Percentiles rank a stretch among this genome's conserved stretches.
Conservation (phyloP, 2,888 invertebrate genomes). For the Drymonia ruficornis region DNA sequence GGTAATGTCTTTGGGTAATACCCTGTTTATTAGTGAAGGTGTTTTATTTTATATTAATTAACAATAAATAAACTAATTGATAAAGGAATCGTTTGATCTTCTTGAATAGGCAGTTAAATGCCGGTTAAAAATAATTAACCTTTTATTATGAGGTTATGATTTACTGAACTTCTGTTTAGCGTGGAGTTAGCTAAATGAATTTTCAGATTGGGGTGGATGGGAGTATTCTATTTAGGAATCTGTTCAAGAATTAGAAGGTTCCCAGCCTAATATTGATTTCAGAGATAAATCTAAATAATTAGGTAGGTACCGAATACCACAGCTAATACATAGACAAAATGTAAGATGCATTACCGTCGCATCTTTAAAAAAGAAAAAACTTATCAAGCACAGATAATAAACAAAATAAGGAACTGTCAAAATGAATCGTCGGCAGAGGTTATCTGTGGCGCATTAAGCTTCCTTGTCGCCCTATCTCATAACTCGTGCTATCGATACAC, state of each 20-base stretch:
- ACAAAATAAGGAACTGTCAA: conserved; percentile 47
- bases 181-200: no score
- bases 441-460: conserved; percentile 59
- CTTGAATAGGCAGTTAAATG: conserved; percentile 5
- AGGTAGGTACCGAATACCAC: no score
- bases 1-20: no score
- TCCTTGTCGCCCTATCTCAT: conserved; percentile 60
- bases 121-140: no score
- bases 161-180: no score
- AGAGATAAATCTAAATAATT: no score
- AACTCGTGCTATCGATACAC: conserved; percentile 58
- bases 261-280: background rate
- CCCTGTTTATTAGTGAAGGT: conserved; percentile 17
- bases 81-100: conserved; percentile 5
- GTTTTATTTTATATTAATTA: conserved; percentile 13
- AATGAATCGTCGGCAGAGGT: conserved; percentile 51
- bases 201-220: no score
- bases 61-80: conserved; percentile 6
- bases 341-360: conserved; percentile 22
- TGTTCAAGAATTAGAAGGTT: no score
- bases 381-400: conserved; percentile 44
- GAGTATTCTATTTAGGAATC: no score
- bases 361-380: conserved; percentile 26
- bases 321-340: no score
- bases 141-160: no score